These are phyloP conservation scores for Cyclina sinensis DNA, from an alignment of 1,140 invertebrate genomes.

Conservation along the genomic window DNA sequence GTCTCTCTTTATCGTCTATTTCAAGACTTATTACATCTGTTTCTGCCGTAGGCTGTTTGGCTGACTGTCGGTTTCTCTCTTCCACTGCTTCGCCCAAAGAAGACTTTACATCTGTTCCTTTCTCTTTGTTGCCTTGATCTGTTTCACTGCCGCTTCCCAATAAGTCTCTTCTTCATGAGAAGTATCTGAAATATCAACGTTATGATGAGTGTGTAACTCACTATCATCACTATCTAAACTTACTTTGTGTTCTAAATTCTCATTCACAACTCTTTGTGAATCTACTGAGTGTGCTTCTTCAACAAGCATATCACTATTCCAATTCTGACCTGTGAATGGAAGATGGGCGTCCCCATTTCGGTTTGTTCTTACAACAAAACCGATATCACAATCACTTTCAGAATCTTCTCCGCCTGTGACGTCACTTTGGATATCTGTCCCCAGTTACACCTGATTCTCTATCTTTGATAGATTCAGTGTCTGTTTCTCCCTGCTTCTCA, in stretches of 20 bases:
- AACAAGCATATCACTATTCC: neutral
- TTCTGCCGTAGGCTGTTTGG: neutral
- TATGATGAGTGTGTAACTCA: neutral
- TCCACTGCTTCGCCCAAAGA: neutral
- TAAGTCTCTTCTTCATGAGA: neutral
- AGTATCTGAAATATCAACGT: neutral
- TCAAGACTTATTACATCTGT: neutral
- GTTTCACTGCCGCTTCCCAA: neutral
- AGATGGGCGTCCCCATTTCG: slow-evolving; percentile 18
- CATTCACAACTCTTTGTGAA: neutral
- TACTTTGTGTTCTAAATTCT: neutral
- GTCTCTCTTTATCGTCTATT: neutral
- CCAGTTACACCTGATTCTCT: neutral
- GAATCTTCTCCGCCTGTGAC: slow-evolving; percentile 1
- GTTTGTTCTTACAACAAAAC: neutral
- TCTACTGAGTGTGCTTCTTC: neutral
- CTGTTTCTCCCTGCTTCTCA: neutral
- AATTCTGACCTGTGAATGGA: neutral
- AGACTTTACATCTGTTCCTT: neutral
- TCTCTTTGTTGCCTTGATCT: neutral
- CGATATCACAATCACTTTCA: neutral
- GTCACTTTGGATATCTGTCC: neutral
- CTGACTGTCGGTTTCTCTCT: neutral
- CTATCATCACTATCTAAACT: neutral
- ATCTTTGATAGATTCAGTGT: neutral